These are phyloP conservation scores for Lutraria rhynchaena DNA, from an alignment of 1,140 invertebrate species.

Conservation along the genomic window DNA sequence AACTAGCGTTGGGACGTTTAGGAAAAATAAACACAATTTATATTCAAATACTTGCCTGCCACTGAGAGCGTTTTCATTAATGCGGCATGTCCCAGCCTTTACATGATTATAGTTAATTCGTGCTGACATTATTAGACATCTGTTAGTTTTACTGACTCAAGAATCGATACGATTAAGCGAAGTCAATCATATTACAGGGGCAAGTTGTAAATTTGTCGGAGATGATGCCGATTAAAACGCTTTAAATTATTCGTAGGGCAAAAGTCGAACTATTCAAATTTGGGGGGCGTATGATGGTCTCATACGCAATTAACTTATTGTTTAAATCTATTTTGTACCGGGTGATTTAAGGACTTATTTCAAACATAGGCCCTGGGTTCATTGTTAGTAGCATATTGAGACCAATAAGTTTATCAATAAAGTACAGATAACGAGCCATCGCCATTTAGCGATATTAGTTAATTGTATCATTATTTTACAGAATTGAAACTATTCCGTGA, in stretches of 20 bases:
- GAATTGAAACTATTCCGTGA: too few relatives aligned
- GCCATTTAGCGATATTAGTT: too few relatives aligned
- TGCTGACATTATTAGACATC: conserved; percentile 50
- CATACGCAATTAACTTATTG: conserved; percentile 10
- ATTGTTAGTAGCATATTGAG: too few relatives aligned
- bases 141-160: conserved; percentile 52
- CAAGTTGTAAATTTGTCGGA: conserved; percentile 46
- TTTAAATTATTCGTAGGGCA: conserved; percentile 57
- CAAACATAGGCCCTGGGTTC: too few relatives aligned
- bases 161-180: conserved; percentile 52
- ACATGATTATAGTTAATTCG: conserved; percentile 50
- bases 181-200: conserved; percentile 48
- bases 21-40: conserved; percentile 58
- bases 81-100: conserved; percentile 33
- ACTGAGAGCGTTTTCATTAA: conserved; percentile 36
- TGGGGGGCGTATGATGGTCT: conserved; percentile 4
- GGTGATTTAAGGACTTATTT: too few relatives aligned
- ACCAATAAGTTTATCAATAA: too few relatives aligned
- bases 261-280: conserved; percentile 14
- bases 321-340: background rate
- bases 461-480: too few relatives aligned
- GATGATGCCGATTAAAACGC: conserved; percentile 50
- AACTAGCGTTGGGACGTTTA: conserved; percentile 12
- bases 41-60: conserved; percentile 32
- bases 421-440: too few relatives aligned